Conservation (phyloP, 2,797 vertebrate species). For the Typhlichthys eigenmanni region DNA sequence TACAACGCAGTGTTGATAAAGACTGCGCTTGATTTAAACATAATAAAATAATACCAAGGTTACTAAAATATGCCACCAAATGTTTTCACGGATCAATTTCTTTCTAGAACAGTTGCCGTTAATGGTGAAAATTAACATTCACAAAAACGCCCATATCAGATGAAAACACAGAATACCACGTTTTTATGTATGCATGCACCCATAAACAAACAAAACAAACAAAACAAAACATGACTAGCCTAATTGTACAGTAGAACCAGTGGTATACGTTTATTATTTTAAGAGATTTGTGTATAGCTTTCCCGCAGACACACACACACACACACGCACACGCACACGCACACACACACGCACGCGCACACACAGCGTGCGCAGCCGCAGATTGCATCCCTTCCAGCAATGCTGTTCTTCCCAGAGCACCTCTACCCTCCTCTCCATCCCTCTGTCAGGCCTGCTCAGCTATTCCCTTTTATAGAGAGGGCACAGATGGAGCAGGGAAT, state of each 20-base stretch:
- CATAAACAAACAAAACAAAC: not conserved
- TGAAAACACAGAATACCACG: no score
- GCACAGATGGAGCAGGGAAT: slow-evolving; percentile 69
- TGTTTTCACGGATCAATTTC: not conserved
- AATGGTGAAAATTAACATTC: slow-evolving; percentile 13
- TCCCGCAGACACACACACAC: slow-evolving; percentile 38
- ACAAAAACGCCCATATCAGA: no score
- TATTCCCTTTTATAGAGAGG: slow-evolving; percentile 76
- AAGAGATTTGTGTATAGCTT: slow-evolving; percentile 26
- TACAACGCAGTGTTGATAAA: not conserved
- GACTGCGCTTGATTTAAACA: not conserved
- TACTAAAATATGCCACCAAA: no score
- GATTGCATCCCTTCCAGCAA: slow-evolving; percentile 68
- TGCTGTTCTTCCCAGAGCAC: slow-evolving; percentile 68
- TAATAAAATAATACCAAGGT: not conserved
- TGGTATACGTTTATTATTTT: not conserved
- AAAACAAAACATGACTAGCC: not conserved
- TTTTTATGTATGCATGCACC: not conserved
- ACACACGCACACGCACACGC: slow-evolving; percentile 27
- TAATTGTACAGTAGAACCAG: not conserved
- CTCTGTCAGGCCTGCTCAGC: slow-evolving; percentile 71
- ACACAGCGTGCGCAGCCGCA: slow-evolving; percentile 43
- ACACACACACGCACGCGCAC: slow-evolving; percentile 10
- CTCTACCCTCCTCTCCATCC: slow-evolving; percentile 70
- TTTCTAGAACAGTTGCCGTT: slow-evolving; percentile 44